Conservation (phyloP, 2,113 vertebrate species). For the Tauraco erythrolophus region DNA sequence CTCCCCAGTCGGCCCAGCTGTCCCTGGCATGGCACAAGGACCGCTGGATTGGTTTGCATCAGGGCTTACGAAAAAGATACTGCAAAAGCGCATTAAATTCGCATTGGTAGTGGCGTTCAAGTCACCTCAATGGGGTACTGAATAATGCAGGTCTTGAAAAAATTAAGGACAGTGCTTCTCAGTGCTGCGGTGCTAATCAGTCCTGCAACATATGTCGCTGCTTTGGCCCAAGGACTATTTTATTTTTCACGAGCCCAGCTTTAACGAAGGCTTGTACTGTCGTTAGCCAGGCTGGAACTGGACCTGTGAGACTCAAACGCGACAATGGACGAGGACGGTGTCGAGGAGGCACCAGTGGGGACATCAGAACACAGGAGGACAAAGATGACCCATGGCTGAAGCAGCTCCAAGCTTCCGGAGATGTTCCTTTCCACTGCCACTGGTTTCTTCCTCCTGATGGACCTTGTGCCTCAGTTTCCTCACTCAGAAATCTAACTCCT, state of each 20-base stretch:
- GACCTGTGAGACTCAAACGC: not conserved
- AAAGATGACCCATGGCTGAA: rapidly evolving
- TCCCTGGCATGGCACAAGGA: rapidly evolving
- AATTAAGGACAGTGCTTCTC: not conserved
- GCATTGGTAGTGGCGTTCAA: not conserved
- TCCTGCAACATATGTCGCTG: not conserved
- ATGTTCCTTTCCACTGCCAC: not conserved
- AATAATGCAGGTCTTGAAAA: slow-evolving; percentile 12
- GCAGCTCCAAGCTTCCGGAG: not conserved
- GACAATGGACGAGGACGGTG: not conserved
- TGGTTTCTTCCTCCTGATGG: not conserved
- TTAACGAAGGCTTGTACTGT: not conserved
- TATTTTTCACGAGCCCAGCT: not conserved
- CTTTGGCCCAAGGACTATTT: not conserved
- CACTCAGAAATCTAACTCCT: not conserved
- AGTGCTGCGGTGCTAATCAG: not conserved
- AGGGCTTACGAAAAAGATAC: rapidly evolving
- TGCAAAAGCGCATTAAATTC: rapidly evolving
- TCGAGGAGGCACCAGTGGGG: not conserved
- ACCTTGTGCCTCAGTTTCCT: not conserved
- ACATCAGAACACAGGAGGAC: not conserved
- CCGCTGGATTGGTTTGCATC: not conserved
- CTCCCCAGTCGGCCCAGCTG: not conserved
- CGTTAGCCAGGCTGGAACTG: not conserved
- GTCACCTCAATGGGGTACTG: not conserved